Evolutionary conservation across 2,113 vertebrate genomes (phyloP).

Genomic region (Noturus placidus): DNA sequence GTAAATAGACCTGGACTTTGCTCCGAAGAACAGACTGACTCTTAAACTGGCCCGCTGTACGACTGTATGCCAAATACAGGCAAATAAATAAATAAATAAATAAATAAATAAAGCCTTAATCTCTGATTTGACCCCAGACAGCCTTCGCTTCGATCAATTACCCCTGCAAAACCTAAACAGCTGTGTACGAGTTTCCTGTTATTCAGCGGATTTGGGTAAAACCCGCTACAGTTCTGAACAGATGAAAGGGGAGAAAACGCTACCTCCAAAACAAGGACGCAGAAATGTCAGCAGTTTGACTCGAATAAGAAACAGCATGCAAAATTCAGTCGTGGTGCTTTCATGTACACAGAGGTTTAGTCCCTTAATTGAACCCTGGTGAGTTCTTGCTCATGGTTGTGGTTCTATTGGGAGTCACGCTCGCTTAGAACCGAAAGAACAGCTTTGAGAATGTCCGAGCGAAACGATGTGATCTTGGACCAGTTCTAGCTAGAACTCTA

Average conservation of each 20-base stretch:
- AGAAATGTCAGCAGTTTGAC: not conserved
- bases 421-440: not conserved
- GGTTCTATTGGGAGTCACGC: not conserved
- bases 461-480: not conserved
- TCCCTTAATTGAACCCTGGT: not conserved
- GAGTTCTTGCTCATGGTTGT: not conserved
- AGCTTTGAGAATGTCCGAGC: not conserved
- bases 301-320: not conserved
- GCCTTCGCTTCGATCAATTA: not conserved
- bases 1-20: slow-evolving; percentile 72
- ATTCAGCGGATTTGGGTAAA: not conserved
- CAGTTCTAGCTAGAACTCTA: not conserved
- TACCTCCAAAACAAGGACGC: not conserved
- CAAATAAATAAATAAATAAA: too few species aligned
- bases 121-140: not conserved
- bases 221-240: not conserved
- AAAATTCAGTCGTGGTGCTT: too few species aligned
- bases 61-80: not conserved
- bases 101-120: too few species aligned
- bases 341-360: not conserved
- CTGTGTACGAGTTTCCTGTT: not conserved
- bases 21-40: slow-evolving; percentile 33
- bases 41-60: not conserved
- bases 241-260: not conserved
- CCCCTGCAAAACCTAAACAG: not conserved